phyloP scores from a whole-genome alignment of 2,888 invertebrate species.

The Imbricaverruca yamaguchii region DNA sequence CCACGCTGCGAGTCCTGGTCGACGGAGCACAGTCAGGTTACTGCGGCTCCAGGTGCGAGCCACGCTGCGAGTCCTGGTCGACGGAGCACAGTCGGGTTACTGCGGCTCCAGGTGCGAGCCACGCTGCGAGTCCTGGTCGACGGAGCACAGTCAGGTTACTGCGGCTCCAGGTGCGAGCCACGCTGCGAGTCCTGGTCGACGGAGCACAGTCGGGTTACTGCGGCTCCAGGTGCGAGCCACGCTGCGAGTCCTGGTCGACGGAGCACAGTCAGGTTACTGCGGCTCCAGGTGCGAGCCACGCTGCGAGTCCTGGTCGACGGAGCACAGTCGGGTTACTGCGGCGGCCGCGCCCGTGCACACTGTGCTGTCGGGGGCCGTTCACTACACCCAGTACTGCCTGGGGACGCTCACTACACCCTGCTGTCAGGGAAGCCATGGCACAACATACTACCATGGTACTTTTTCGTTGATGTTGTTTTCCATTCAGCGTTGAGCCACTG shows the following conservation, averaged over 20 bases:
- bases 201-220: neutral
- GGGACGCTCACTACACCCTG: too few relatives aligned
- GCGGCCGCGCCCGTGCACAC: too few relatives aligned
- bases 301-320: neutral
- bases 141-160: neutral
- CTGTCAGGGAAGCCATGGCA: too few relatives aligned
- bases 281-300: conserved; percentile 14
- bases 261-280: neutral
- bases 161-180: conserved; percentile 6
- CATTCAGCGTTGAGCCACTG: too few relatives aligned
- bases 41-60: conserved; percentile 9
- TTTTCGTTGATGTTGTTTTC: too few relatives aligned
- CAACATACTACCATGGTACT: too few relatives aligned
- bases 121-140: neutral
- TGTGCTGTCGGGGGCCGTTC: too few relatives aligned
- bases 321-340: neutral
- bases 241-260: neutral
- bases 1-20: neutral
- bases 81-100: neutral
- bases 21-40: neutral
- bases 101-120: conserved; percentile 11
- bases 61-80: neutral
- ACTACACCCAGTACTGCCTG: too few relatives aligned
- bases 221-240: conserved; percentile 11
- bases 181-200: neutral